These are phyloP conservation scores for Hippocampus abdominalis DNA, from an alignment of 2,113 vertebrate genomes.

Conservation along the genomic window DNA sequence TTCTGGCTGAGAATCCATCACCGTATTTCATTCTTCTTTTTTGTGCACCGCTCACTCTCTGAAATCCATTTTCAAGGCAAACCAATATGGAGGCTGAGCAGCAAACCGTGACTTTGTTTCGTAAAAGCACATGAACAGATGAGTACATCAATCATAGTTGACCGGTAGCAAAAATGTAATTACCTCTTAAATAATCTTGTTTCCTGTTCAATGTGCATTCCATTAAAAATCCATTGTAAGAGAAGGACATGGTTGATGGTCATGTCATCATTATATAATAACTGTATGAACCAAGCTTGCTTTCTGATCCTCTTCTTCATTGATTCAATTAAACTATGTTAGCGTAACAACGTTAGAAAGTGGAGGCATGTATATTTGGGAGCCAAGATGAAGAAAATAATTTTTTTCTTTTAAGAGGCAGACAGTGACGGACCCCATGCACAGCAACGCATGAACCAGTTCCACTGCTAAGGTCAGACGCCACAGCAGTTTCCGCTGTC, in stretches of 20 bases:
- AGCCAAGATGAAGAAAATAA: too few relatives aligned
- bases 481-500: too few relatives aligned
- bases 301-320: too few relatives aligned
- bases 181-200: constrained; percentile 16
- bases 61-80: constrained; percentile 26
- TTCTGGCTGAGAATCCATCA: too few relatives aligned
- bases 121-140: constrained; percentile 2
- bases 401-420: too few relatives aligned
- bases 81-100: constrained; percentile 12
- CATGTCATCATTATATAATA: background rate
- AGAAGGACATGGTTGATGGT: background rate
- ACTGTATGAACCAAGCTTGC: background rate
- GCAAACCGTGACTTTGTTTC: constrained; percentile 11
- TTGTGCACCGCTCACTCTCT: background rate
- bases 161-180: constrained; percentile 13
- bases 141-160: constrained; percentile 7
- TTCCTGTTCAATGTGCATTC: constrained; percentile 9
- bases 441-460: too few relatives aligned
- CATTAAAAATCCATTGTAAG: background rate
- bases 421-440: too few relatives aligned
- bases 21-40: constrained; percentile 8
- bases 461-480: too few relatives aligned
- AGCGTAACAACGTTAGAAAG: too few relatives aligned
- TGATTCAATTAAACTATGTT: too few relatives aligned
- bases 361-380: too few relatives aligned